Evolutionary conservation across 2,797 vertebrate genomes (phyloP).

Genomic region (Zonotrichia albicollis): DNA sequence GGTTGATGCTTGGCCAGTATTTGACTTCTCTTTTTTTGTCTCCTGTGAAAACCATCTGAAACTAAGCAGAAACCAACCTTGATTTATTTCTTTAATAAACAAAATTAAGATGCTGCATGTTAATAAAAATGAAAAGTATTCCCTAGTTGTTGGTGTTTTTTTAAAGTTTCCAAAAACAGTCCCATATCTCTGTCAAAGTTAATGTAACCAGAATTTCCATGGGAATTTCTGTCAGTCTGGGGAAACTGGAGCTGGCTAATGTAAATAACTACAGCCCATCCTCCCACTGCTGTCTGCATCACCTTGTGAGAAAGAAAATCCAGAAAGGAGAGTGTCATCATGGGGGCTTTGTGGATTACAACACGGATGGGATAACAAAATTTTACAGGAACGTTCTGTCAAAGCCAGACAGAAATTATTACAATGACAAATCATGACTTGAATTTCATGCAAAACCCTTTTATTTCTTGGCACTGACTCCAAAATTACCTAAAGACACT

Average conservation of each 20-base stretch:
- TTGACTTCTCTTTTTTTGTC: conserved; percentile 22
- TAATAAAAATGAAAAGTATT: conserved; percentile 66
- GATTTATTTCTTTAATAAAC: conserved; percentile 69
- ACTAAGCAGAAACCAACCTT: conserved; percentile 55
- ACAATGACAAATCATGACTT: not conserved
- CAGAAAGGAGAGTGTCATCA: not conserved
- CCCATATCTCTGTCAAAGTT: conserved; percentile 64
- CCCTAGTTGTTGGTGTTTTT: not conserved
- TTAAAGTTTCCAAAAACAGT: conserved; percentile 52
- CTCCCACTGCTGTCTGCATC: conserved; percentile 20
- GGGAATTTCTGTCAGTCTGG: conserved; percentile 52
- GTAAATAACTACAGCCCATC: conserved; percentile 34
- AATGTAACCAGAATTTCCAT: conserved; percentile 59
- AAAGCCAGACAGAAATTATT: not conserved
- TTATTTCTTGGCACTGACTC: not conserved
- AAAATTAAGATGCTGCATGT: conserved; percentile 38
- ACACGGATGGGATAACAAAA: not conserved
- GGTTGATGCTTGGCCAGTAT: conserved; percentile 27
- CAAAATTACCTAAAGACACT: not conserved
- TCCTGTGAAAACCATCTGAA: conserved; percentile 16
- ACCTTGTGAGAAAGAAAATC: conserved; percentile 36
- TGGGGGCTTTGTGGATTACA: not conserved
- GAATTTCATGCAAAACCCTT: not conserved
- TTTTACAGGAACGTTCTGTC: not conserved
- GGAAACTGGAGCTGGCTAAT: conserved; percentile 34